These are phyloP conservation scores for Notamacropus eugenii DNA, from an alignment of 2,797 vertebrate genomes.

Conservation along the genomic window DNA sequence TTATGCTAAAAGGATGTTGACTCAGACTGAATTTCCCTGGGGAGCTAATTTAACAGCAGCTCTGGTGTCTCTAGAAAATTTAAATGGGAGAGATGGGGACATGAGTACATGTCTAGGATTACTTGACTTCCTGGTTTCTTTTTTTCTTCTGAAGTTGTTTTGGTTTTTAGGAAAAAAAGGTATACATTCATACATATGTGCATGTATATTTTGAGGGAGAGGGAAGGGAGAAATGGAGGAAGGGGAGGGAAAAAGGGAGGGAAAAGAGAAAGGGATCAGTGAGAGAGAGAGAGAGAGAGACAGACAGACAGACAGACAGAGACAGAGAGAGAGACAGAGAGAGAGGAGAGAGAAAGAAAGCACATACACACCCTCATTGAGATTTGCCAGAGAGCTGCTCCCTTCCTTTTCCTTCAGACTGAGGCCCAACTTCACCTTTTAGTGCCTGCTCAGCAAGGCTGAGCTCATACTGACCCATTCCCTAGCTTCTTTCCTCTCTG, in stretches of 20 bases:
- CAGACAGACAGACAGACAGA: not conserved
- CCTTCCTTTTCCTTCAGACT: not conserved
- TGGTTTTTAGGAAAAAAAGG: not conserved
- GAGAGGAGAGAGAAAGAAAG: not conserved
- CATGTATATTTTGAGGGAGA: not conserved
- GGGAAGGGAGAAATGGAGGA: no score
- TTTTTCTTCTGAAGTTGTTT: not conserved
- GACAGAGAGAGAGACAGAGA: not conserved
- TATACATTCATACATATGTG: not conserved
- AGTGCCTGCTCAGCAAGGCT: not conserved
- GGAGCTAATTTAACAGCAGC: not conserved
- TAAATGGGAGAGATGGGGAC: not conserved
- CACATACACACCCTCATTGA: slow-evolving; percentile 2
- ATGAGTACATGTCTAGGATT: not conserved
- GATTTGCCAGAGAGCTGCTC: slow-evolving; percentile 13
- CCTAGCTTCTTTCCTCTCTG: not conserved
- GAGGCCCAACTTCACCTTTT: not conserved
- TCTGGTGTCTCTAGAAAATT: not conserved
- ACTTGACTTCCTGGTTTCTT: not conserved
- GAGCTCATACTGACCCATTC: not conserved
- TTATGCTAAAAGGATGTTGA: not conserved
- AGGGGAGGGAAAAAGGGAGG: no score
- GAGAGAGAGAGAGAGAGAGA: not conserved
- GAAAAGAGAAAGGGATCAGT: no score
- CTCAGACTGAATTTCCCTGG: not conserved